Base-by-base conservation (phyloP, 2,888 invertebrate species). In the Ischnura elegans region DNA sequence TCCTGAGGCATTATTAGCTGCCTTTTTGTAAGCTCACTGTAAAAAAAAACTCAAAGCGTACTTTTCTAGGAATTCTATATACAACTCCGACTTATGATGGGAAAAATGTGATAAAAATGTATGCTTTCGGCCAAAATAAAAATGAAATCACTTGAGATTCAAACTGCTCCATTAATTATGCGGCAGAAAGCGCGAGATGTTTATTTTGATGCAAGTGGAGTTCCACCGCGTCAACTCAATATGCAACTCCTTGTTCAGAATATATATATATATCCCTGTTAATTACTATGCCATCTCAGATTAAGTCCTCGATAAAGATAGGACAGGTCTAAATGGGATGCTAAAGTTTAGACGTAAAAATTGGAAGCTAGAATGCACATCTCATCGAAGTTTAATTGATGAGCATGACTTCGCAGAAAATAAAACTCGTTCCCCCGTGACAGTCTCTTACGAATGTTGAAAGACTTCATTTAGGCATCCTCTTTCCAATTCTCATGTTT, bases 361-460 rank as follows among this genome's bases (percentile, higher is more conserved):
- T n/a, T 8, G 29, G 10, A 25, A 36, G 25, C 76, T 16, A 36
- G 76, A 76, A 76, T 29, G 76, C 36, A 76, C 36, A 76, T 76
- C 76, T 10, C 10, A 66, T 66, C 66, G 66, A 66, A 29, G 76
- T 76, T 36, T 8, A 76, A 76, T 76, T 76, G 76, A 76, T 76
- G 76, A 76, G 76, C 76, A 36, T 76, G 76, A 76, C 76, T 76
- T 76, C 36, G 76, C 76, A 76, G 29, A 36, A 76, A 76, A n/a
- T n/a, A n/a, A 76, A 76, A 76, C 76, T 36, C 36, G 76, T 76
- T 76, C 13, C 36, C 76, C 10, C 76, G 6, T 76, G 76, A 76
- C 76, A 76, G 76, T 76, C 76, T 25, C 36, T n/a, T 76, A 2
- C 13, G 36, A 76, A 76, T 76, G 76, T 76, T 36, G 76, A 76